A percentile compares a stretch with the other conserved stretches of the same genome.
phyloP scores from a whole-genome alignment of 2,888 invertebrate species.

The Mythimna albipuncta region DNA sequence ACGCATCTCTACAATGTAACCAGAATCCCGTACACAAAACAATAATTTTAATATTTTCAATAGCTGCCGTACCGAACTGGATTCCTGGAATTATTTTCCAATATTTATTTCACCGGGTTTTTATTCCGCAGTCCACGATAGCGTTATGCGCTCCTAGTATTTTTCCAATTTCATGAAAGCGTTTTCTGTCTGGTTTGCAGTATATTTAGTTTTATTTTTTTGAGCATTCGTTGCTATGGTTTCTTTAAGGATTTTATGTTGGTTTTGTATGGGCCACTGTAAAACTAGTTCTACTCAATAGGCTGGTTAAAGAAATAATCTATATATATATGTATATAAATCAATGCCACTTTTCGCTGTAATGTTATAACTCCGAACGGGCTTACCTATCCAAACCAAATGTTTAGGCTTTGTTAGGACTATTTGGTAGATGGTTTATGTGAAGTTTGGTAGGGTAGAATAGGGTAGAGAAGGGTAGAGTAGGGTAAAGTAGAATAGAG shows the following conservation, averaged over 20 bases:
- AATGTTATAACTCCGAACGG: no score
- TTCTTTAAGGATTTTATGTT: slow-evolving; percentile 9
- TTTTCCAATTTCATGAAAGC: slow-evolving; percentile 66
- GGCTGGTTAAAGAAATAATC: not conserved
- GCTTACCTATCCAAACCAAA: no score
- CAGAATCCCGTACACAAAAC: slow-evolving; percentile 40
- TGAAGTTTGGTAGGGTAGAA: no score
- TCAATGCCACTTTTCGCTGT: no score
- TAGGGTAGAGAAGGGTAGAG: no score
- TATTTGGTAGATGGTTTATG: no score
- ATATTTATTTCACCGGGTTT: slow-evolving; percentile 61
- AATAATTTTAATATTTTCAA: slow-evolving; percentile 65
- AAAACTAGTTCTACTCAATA: not conserved
- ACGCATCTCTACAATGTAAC: slow-evolving; percentile 28
- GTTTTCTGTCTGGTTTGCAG: slow-evolving; percentile 42
- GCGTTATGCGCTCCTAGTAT: slow-evolving; percentile 56
- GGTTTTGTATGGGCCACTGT: not conserved
- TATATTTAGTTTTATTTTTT: not conserved
- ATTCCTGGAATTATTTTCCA: slow-evolving; percentile 62
- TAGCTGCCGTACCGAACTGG: slow-evolving; percentile 36
- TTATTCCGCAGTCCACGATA: slow-evolving; percentile 56
- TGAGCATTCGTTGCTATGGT: not conserved
- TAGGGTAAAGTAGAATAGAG: no score
- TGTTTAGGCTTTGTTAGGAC: no score
- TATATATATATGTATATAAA: no score